A percentile compares a stretch with the other conserved stretches of the same genome.
Evolutionary conservation across 2,888 invertebrate genomes (phyloP).

Genomic region (Hecatera dysodea): DNA sequence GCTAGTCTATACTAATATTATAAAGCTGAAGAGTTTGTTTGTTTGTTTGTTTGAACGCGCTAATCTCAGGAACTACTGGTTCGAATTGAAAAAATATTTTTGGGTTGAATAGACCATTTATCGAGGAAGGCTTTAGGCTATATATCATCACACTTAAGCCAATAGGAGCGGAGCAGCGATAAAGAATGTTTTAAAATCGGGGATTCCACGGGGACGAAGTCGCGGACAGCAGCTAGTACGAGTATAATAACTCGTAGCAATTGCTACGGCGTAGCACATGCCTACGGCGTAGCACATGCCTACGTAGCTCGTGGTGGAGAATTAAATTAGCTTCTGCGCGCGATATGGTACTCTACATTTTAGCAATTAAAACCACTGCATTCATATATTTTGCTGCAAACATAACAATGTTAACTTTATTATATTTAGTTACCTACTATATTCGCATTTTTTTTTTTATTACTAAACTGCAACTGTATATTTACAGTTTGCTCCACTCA

Average conservation of each 20-base stretch:
- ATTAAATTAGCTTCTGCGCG: slow-evolving; percentile 43
- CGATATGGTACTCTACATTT: slow-evolving; percentile 21
- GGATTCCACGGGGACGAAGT: no score
- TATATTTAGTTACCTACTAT: neutral
- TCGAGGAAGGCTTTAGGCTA: no score
- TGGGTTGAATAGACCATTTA: no score
- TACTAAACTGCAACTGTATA: neutral
- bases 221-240: no score
- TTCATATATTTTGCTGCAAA: slow-evolving; percentile 18
- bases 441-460: neutral
- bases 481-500: neutral
- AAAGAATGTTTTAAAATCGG: no score
- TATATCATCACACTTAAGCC: no score
- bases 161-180: no score
- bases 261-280: slow-evolving; percentile 34
- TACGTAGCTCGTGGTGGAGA: slow-evolving; percentile 35
- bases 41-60: no score
- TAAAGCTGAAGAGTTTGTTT: no score
- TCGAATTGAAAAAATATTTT: no score
- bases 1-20: no score
- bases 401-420: neutral
- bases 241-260: slow-evolving; percentile 15
- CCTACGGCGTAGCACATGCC: slow-evolving; percentile 46
- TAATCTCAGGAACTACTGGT: no score
- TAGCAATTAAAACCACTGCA: slow-evolving; percentile 24